These are phyloP conservation scores for Caenorhabditis inopinata DNA, from an alignment of 1,140 invertebrate species.

Conservation along the genomic window DNA sequence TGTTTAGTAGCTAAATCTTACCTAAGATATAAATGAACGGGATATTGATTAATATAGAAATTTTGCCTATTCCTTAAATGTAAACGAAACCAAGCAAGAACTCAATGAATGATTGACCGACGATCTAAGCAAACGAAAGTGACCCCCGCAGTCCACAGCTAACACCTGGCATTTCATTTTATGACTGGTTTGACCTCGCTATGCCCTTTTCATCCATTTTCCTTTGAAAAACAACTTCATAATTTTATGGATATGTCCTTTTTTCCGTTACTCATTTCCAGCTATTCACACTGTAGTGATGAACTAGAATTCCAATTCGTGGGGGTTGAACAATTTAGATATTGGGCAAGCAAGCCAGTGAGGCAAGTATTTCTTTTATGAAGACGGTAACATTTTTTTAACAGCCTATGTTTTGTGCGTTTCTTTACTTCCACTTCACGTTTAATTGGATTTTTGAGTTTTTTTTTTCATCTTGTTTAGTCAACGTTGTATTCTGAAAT, in stretches of 20 bases:
- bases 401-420: background rate
- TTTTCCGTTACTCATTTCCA: too few species aligned
- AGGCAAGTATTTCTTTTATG: background rate
- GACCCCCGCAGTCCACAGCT: background rate
- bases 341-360: background rate
- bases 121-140: background rate
- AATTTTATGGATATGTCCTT: slow-evolving; percentile 13
- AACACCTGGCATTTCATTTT: slow-evolving; percentile 9
- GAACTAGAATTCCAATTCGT: background rate
- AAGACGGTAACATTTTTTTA: background rate
- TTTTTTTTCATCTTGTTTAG: too few species aligned
- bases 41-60: too few species aligned
- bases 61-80: too few species aligned
- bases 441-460: too few species aligned
- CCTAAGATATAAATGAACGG: too few species aligned
- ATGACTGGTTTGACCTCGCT: background rate
- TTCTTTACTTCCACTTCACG: too few species aligned
- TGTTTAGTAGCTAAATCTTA: too few species aligned
- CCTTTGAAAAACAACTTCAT: background rate
- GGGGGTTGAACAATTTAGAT: background rate
- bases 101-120: too few species aligned
- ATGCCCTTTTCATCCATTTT: background rate
- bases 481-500: too few species aligned
- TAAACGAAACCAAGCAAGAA: too few species aligned
- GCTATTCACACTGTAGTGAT: too few species aligned